phyloP scores from a whole-genome alignment of 1,140 invertebrate species.

The Triops cancriformis region DNA sequence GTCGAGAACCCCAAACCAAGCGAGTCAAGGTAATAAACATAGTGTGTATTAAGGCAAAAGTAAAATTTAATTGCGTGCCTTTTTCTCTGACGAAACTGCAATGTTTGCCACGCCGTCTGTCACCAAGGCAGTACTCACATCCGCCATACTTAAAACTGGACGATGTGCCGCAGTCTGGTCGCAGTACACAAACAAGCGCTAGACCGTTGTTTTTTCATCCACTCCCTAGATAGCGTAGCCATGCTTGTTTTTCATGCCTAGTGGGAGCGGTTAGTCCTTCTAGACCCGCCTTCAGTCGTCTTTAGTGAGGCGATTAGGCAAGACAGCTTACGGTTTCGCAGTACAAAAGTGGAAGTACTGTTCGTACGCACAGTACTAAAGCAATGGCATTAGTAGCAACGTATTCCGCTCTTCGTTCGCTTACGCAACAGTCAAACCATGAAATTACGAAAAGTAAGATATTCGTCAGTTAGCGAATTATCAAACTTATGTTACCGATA shows the following conservation, averaged over 20 bases:
- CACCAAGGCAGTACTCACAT: background rate
- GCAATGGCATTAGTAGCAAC: too few relatives aligned
- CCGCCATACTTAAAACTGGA: background rate
- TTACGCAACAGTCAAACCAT: too few relatives aligned
- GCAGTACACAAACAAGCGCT: background rate
- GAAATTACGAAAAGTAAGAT: too few relatives aligned
- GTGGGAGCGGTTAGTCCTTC: background rate
- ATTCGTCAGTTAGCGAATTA: background rate
- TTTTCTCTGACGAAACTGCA: background rate
- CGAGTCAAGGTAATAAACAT: conserved; percentile 10
- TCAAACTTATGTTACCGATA: background rate
- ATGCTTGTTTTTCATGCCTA: background rate
- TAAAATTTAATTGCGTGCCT: background rate
- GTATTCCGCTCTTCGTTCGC: too few relatives aligned
- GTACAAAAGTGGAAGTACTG: too few relatives aligned
- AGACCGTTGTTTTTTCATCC: background rate
- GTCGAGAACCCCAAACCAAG: conserved; percentile 4
- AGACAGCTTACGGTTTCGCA: too few relatives aligned
- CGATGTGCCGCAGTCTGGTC: background rate
- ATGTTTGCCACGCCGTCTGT: conserved; percentile 1
- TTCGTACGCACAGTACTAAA: too few relatives aligned
- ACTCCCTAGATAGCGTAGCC: background rate
- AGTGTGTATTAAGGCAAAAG: background rate
- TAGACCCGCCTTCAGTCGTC: too few relatives aligned
- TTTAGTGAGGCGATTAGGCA: too few relatives aligned